These are phyloP conservation scores for Notarius quadriscutis DNA, from an alignment of 2,113 vertebrate species.

Conservation along the genomic window DNA sequence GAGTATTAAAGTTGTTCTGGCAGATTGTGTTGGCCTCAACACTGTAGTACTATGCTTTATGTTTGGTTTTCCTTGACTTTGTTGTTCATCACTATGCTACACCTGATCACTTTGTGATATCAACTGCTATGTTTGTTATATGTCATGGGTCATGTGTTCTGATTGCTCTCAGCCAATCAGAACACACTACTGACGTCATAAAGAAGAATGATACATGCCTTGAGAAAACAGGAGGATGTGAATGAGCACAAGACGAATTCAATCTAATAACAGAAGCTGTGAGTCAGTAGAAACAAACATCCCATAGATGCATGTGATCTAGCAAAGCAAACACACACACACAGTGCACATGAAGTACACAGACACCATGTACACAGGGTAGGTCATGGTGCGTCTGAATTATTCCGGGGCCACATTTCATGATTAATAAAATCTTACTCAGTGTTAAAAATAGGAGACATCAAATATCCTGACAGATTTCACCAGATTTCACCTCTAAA, in stretches of 20 bases:
- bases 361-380: not conserved
- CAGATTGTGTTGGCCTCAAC: too few relatives aligned
- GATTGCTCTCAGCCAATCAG: not conserved
- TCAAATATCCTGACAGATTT: not conserved
- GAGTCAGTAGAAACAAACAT: not conserved
- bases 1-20: too few relatives aligned
- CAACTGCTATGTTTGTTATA: too few relatives aligned
- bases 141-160: too few relatives aligned
- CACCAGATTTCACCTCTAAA: not conserved
- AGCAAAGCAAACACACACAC: not conserved
- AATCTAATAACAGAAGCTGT: not conserved
- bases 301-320: not conserved
- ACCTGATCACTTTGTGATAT: too few relatives aligned
- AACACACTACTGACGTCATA: not conserved
- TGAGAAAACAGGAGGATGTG: not conserved
- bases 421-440: not conserved
- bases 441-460: not conserved
- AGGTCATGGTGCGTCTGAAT: not conserved
- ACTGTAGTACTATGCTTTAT: too few relatives aligned
- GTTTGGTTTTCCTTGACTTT: too few relatives aligned
- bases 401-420: not conserved
- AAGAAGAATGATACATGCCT: not conserved
- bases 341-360: not conserved
- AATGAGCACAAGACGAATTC: constrained; percentile 1
- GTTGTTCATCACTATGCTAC: too few relatives aligned